These are phyloP conservation scores for Varanus salvator DNA, from an alignment of 2,113 vertebrate species.

Conservation along the genomic window DNA sequence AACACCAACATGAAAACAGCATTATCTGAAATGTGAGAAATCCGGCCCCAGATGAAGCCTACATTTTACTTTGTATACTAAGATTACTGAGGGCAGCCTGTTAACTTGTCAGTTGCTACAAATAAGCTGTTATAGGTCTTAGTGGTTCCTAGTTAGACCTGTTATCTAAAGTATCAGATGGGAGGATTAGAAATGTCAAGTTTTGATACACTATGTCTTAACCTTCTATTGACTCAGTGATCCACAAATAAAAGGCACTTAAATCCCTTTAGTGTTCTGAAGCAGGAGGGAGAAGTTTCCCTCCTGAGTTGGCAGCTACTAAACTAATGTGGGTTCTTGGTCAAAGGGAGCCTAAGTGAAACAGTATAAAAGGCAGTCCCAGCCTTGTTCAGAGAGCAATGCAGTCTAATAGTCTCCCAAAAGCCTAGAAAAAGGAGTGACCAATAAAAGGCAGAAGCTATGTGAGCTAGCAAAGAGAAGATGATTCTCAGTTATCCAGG, in stretches of 20 bases:
- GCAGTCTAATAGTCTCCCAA: not conserved
- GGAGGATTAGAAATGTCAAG: not conserved
- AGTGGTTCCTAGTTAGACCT: not conserved
- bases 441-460: too few species aligned
- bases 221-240: not conserved
- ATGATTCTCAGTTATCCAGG: too few species aligned
- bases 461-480: too few species aligned
- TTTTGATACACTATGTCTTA: not conserved
- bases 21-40: not conserved
- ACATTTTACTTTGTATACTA: not conserved
- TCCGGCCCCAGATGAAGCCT: not conserved
- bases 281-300: too few species aligned
- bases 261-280: too few species aligned
- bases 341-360: not conserved
- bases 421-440: not conserved
- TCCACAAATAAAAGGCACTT: too few species aligned
- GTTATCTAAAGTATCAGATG: not conserved
- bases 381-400: not conserved
- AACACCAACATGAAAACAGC: not conserved
- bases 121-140: not conserved
- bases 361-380: not conserved
- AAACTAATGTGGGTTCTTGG: not conserved
- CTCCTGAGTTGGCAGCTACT: not conserved
- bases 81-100: not conserved
- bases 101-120: not conserved